These are phyloP conservation scores for Drosophila anomelani DNA, from an alignment of 2,888 invertebrate species.

Conservation along the genomic window DNA sequence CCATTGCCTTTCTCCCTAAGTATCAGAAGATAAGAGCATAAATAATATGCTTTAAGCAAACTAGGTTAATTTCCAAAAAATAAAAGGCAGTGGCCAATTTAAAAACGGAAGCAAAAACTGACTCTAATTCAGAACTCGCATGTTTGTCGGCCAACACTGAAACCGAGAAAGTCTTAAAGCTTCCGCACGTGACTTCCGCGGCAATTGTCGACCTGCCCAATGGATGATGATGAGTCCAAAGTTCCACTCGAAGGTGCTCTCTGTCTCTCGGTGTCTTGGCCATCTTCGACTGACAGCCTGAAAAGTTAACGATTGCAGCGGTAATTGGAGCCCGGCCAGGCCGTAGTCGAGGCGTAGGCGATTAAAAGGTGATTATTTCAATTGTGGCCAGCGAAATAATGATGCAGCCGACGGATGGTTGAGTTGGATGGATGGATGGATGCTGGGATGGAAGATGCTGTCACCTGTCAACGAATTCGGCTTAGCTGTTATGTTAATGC, in stretches of 20 bases:
- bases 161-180: slow-evolving; percentile 56
- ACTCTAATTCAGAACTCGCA: slow-evolving; percentile 70
- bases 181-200: slow-evolving; percentile 79
- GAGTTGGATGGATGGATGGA: slow-evolving; percentile 8
- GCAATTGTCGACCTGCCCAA: slow-evolving; percentile 25
- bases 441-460: slow-evolving; percentile 31
- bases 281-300: slow-evolving; percentile 24
- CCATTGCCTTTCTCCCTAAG: neutral
- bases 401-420: slow-evolving; percentile 39
- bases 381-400: slow-evolving; percentile 61
- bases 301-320: slow-evolving; percentile 41
- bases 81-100: slow-evolving; percentile 56
- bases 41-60: neutral
- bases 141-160: slow-evolving; percentile 40
- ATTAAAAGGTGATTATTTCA: slow-evolving; percentile 78
- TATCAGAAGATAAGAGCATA: slow-evolving; percentile 1
- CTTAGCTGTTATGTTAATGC: slow-evolving; percentile 77
- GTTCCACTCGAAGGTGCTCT: slow-evolving; percentile 22
- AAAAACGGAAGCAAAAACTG: slow-evolving; percentile 62
- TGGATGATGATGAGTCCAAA: slow-evolving; percentile 58
- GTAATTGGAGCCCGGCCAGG: slow-evolving; percentile 64
- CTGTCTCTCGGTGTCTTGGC: slow-evolving; percentile 4
- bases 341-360: slow-evolving; percentile 68
- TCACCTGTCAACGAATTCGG: slow-evolving; percentile 70
- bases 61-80: slow-evolving; percentile 60